These are phyloP conservation scores for Siniperca chuatsi DNA, from an alignment of 2,113 vertebrate species.

Conservation along the genomic window DNA sequence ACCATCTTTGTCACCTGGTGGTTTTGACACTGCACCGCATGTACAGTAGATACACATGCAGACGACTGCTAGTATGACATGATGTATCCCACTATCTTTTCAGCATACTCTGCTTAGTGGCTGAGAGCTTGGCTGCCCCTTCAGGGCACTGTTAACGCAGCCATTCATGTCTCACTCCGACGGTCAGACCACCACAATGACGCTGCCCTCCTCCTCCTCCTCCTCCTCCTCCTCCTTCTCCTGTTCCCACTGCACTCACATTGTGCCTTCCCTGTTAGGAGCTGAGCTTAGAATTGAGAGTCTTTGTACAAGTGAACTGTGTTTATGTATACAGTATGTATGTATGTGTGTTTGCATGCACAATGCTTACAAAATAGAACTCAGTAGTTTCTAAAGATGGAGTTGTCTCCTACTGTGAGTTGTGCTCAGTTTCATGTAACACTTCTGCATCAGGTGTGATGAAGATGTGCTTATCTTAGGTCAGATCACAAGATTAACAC, in stretches of 20 bases:
- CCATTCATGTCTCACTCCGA: constrained; percentile 76
- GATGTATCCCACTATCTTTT: constrained; percentile 68
- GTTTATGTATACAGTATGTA: constrained; percentile 3
- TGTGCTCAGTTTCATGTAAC: constrained; percentile 7
- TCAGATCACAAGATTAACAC: constrained; percentile 34
- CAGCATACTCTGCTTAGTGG: constrained; percentile 65
- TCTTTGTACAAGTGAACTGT: constrained; percentile 43
- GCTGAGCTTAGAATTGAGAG: constrained; percentile 44
- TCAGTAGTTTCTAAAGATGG: not conserved
- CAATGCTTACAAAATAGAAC: constrained; percentile 12
- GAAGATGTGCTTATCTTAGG: constrained; percentile 42
- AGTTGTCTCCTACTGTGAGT: constrained; percentile 1
- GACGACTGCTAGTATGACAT: constrained; percentile 21
- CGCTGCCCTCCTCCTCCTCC: constrained; percentile 60
- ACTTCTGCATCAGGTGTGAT: not conserved
- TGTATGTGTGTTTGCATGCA: not conserved
- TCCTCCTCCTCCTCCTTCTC: constrained; percentile 36
- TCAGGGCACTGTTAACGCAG: constrained; percentile 73
- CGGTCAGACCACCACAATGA: constrained; percentile 80
- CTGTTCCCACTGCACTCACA: constrained; percentile 37
- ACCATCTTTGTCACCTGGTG: not conserved
- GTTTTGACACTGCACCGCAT: not conserved
- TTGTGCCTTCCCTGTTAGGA: constrained; percentile 44
- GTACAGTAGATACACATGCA: not conserved
- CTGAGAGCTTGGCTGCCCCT: constrained; percentile 74